Conservation (phyloP, 2,113 vertebrate species). For the Epinephelus moara region DNA sequence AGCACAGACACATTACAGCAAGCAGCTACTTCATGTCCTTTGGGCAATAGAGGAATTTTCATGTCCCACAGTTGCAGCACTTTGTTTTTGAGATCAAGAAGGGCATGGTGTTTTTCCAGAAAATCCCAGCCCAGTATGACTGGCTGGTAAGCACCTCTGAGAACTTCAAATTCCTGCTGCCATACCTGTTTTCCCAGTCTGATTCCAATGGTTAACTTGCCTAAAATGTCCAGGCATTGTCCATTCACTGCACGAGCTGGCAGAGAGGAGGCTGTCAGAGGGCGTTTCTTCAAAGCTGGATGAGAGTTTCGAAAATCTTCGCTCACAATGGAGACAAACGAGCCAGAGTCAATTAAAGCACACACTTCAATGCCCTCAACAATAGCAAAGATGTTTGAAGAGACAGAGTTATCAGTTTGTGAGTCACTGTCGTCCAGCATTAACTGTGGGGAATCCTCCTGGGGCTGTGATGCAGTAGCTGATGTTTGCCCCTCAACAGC, state of each 20-base stretch:
- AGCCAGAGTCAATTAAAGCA: not conserved
- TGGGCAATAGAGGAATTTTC: not conserved
- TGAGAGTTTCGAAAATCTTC: constrained; percentile 5
- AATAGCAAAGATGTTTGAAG: not conserved
- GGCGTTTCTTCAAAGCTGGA: not conserved
- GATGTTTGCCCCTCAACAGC: constrained; percentile 17
- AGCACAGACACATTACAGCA: constrained; percentile 2
- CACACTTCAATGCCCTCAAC: not conserved
- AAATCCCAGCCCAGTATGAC: not conserved
- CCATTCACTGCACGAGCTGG: not conserved
- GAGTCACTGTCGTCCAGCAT: not conserved
- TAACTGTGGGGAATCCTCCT: not conserved
- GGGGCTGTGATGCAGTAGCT: not conserved
- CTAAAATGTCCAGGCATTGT: not conserved
- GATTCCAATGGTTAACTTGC: constrained; percentile 12
- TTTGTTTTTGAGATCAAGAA: not conserved
- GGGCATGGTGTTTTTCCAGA: not conserved
- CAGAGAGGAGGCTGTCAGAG: not conserved
- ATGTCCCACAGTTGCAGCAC: not conserved
- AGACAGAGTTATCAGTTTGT: not conserved
- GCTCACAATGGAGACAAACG: constrained; percentile 6
- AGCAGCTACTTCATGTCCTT: not conserved
- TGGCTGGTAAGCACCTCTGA: constrained; percentile 3
- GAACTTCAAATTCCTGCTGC: constrained; percentile 12
- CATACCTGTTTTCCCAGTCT: not conserved